phyloP scores from a whole-genome alignment of 2,113 vertebrate species.

The Pollachius pollachius region DNA sequence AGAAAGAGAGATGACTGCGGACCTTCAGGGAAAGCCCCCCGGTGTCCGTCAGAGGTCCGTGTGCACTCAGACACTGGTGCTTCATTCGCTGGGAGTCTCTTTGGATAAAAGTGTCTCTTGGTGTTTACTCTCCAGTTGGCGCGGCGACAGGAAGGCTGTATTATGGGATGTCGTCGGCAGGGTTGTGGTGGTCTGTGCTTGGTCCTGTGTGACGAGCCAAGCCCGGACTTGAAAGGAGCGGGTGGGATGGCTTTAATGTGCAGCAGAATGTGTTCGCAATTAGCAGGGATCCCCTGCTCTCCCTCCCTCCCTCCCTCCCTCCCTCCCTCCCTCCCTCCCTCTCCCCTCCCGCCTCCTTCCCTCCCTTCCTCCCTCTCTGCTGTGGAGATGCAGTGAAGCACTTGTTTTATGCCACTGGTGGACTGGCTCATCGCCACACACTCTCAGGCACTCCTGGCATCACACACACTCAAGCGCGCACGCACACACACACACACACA shows the following conservation, averaged over 20 bases:
- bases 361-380: slow-evolving; percentile 1
- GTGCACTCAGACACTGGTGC: no score
- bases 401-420: no score
- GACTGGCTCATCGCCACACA: no score
- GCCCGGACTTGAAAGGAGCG: slow-evolving; percentile 48
- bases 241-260: slow-evolving; percentile 60
- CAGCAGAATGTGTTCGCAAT: slow-evolving; percentile 63
- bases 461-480: neutral
- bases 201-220: slow-evolving; percentile 1
- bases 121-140: no score
- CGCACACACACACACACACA: neutral
- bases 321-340: slow-evolving; percentile 21
- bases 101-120: no score
- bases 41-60: no score
- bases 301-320: neutral
- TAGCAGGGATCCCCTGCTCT: slow-evolving; percentile 59
- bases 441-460: slow-evolving; percentile 14
- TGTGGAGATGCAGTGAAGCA: no score
- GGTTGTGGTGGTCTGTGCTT: slow-evolving; percentile 9
- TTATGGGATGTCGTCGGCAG: slow-evolving; percentile 25
- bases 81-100: no score
- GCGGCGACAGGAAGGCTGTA: no score
- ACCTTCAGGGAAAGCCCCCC: no score
- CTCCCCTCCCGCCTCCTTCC: neutral
- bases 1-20: no score